Conservation (phyloP, 2,113 vertebrate genomes). For the Silurus glanis region DNA sequence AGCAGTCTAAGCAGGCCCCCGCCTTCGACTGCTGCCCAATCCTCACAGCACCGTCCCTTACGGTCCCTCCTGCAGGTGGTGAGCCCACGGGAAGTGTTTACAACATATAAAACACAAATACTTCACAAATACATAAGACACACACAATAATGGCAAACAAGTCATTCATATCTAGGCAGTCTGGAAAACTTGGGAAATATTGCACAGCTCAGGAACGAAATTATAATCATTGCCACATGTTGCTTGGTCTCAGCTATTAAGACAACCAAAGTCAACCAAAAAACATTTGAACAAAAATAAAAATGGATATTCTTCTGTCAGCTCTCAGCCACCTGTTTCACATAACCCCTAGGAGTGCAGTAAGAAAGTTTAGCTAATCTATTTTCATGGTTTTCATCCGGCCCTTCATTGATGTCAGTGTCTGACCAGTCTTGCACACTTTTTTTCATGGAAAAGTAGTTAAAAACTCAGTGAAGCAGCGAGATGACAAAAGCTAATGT, state of each 20-base stretch:
- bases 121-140: no score
- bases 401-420: not conserved
- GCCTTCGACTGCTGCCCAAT: no score
- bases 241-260: not conserved
- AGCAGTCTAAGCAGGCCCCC: no score
- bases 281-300: conserved; percentile 18
- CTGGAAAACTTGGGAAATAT: not conserved
- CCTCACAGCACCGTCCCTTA: no score
- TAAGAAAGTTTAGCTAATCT: conserved; percentile 6
- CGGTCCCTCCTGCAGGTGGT: no score
- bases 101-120: not conserved
- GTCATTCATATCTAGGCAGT: not conserved
- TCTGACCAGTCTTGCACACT: not conserved
- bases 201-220: not conserved
- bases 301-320: conserved; percentile 32
- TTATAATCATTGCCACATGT: not conserved
- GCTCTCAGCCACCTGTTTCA: conserved; percentile 65
- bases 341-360: conserved; percentile 51
- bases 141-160: not conserved
- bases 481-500: not conserved
- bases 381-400: not conserved
- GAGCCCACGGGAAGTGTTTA: no score
- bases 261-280: no score
- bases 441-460: not conserved
- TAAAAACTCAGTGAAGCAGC: not conserved